Percentiles rank a stretch among this genome's conserved stretches.
phyloP scores from a whole-genome alignment of 2,888 invertebrate species.

The Amitus sp. region DNA sequence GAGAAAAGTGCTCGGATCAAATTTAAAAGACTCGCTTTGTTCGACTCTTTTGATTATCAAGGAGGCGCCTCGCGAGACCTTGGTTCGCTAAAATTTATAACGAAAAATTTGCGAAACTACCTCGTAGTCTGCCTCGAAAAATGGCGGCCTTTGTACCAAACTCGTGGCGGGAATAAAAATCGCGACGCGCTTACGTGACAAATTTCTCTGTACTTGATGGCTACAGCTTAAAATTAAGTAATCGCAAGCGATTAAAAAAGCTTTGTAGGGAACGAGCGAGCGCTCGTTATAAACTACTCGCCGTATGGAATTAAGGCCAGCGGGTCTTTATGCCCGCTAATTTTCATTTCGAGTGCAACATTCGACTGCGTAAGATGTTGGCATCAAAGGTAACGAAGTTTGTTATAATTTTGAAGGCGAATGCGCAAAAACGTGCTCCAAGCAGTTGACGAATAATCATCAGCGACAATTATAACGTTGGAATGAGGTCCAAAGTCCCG shows the following conservation, averaged over 20 bases:
- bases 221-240: conserved; percentile 1
- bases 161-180: conserved; percentile 9
- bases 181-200: neutral
- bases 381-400: neutral
- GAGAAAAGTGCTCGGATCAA: conserved; percentile 38
- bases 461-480: conserved; percentile 25
- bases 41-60: conserved; percentile 47
- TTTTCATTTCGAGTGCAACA: neutral
- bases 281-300: too few species aligned
- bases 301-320: too few species aligned
- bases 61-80: conserved; percentile 35
- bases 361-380: neutral
- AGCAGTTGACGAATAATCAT: conserved; percentile 25
- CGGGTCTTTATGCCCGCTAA: too few species aligned
- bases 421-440: neutral
- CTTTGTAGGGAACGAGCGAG: too few species aligned
- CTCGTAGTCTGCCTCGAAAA: conserved; percentile 30
- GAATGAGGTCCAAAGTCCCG: too few species aligned
- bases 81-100: conserved; percentile 32
- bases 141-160: conserved; percentile 12
- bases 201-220: conserved; percentile 1
- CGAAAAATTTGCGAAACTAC: conserved; percentile 24
- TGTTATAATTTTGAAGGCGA: neutral
- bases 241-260: neutral
- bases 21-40: conserved; percentile 48